Base-by-base conservation (phyloP, 1,140 invertebrate species). In the Penaeus japonicus region DNA sequence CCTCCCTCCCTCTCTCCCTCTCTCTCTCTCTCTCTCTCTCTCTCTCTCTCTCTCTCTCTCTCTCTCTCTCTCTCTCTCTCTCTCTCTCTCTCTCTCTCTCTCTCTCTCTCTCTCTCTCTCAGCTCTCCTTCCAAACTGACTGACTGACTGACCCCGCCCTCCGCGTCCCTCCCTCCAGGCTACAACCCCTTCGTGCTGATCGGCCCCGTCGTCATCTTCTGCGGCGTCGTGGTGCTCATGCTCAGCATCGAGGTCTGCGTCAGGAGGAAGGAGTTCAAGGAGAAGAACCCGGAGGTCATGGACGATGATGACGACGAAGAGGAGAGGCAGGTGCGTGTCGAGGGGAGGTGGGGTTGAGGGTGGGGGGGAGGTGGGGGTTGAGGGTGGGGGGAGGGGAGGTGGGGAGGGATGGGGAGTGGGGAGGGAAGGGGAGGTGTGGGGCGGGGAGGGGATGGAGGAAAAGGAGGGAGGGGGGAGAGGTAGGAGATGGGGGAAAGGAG, bases 191-290 rank as follows among this genome's bases (percentile, higher is more conserved):
- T 91, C 65, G 59, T 89, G 89, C 82, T 91, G 53, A 87, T 91
- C 39, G 91, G 91, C 0, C 91, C 91, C 39, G 91, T 91, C 35
- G 83, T 91, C 57, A 80, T 84, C 22, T 80, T 82, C 20, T 91
- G 90, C 84, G 91, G 91, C 10, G 84, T 91, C 22, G 75, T 91
- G 18, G 85, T 91, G 27, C 86, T 91, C 0, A 32, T 91, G 22
- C 86, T 91, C 32, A 90, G 90, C 55, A 79, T 91, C 22, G 91
- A 91, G 82, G 90, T 91, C 22, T 91, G 91, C 70, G n/a, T 91
- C 32, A 70, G 90, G 57, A 78, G 89, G 17, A 65, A 77, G 54
- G 86, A 89, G 89, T 89, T 90, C 84, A 75, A 89, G 24, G 65
- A 70, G 55, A 88, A 89, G 53, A 90, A 87, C 79, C 80, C 73